Evolutionary conservation across 2,113 vertebrate species (phyloP), one percentile per base, ranked within the genome.

Genomic region (Cryptoleucopteryx plumbea): DNA sequence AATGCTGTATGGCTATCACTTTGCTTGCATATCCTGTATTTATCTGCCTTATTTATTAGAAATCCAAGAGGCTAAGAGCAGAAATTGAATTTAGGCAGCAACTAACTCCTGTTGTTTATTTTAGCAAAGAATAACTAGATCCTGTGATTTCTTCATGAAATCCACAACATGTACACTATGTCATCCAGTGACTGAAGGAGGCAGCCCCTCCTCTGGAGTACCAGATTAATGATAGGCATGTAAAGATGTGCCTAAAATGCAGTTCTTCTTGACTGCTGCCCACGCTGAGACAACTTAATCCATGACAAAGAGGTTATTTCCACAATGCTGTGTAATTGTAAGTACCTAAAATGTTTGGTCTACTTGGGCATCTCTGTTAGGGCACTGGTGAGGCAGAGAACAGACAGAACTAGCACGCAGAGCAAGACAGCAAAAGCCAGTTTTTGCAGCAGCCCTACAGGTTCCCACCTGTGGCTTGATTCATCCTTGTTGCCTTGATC

Each of bases 81-180:
- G 29, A 48, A 82, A 61, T 55, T 61, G 4, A 42, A 55, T 67
- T 71, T 71, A 71, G 40, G 16, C 42, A 78, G 59, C 52, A 61
- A 19, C 26, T 77, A 48, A 13, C 11, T 78, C 27, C 26, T 86
- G 45, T 23, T 59, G 36, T 78, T 82, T 72, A 50, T 50, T 90
- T 91, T 67, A 82, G n/a, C 45, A 72, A 86, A 53, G 43, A 70
- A 40, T n/a, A 77, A 66, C n/a, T 47, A 65, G 13, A 52, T 58
- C 43, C 43, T 59, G 11, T 45, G 34, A 53, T 52, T 81, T 53
- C 62, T 84, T 58, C 34, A 63, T 12, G 4, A 86, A 90, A 52
- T 59, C 25, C 25, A 52, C 26, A 32, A 32, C 0, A 0, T 20
- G 25, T 53, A 40, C 21, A 36, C 15, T 9, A 4, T 25, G 2